Evolutionary conservation across 2,888 invertebrate genomes (phyloP), one percentile per base, ranked within the genome.

Genomic region (Bembecia ichneumoniformis): DNA sequence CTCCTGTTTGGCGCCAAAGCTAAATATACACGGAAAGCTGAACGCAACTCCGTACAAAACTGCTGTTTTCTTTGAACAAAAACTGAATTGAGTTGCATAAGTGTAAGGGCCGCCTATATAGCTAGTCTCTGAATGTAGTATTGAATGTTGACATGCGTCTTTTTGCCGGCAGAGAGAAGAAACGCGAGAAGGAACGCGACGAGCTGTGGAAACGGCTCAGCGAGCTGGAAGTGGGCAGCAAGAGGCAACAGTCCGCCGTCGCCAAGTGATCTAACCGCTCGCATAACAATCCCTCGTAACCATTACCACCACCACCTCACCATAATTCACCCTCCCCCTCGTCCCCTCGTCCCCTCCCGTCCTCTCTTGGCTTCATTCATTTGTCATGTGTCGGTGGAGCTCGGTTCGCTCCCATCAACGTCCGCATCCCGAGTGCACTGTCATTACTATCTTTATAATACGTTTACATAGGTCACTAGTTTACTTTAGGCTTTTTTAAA

Each of bases 131-230:
- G 36, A 40, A n/a, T n/a, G 40, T 10, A 40, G 3, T 13, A 0
- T 13, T 5, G 36, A n/a, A 14, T n/a, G 13, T 40, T 28, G 9
- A 2, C 2, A 28, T 14, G 46, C 9, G 44, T 51, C 16, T 50
- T 47, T 53, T 45, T 51, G 50, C 55, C 71, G 74, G 35, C 77
- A 88, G 88, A 96, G 97, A 90, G 96, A 98, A 90, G 94, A 96
- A 90, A 94, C 96, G 90, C 89, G 96, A 87, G 96, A 98, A 90
- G 92, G 98, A 89, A 96, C 99, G 90, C 90, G 97, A 82, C 82
- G 99, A 99, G 87, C 89, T 99, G 82, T 99, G 99, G 99, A 96
- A 96, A 89, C 94, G 92, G 88, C 89, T 97, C 83, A 93, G 93
- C 73, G 96, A 96, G 89, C 90, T 97, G 88, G 96, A 96, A 90